phyloP scores from a whole-genome alignment of 2,888 invertebrate species.

The Pristionchus exspectatus region DNA sequence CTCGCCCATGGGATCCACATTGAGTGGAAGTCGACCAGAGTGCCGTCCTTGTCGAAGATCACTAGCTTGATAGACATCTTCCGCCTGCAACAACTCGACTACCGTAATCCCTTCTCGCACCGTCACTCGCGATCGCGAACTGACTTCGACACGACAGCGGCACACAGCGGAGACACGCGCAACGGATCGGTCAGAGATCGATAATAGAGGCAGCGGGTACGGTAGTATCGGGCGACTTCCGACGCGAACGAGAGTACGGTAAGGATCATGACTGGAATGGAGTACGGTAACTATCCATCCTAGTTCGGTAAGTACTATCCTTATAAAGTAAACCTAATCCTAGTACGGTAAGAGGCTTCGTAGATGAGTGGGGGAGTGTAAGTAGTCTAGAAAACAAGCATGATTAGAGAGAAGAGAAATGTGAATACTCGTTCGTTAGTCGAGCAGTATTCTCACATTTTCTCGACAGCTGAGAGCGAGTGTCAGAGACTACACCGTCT shows the following conservation, averaged over 20 bases:
- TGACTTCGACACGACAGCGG: constrained; percentile 18
- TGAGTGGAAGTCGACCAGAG: constrained; percentile 81
- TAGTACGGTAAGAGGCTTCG: not conserved
- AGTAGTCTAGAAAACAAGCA: not conserved
- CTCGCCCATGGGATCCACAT: constrained; percentile 81
- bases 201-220: constrained; percentile 23
- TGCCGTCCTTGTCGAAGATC: constrained; percentile 82
- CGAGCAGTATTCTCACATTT: not conserved
- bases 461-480: constrained; percentile 14
- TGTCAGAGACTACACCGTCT: not conserved
- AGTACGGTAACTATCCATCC: not conserved
- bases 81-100: constrained; percentile 27
- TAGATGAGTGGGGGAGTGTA: not conserved
- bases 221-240: not conserved
- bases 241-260: not conserved
- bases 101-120: constrained; percentile 14
- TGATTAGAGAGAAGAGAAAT: constrained; percentile 24
- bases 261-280: constrained; percentile 15
- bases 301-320: not conserved
- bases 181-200: constrained; percentile 38
- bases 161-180: not conserved
- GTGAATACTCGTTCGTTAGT: constrained; percentile 46
- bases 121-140: constrained; percentile 13
- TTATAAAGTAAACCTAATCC: too few species aligned
- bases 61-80: constrained; percentile 71